Base-by-base conservation (phyloP, 1,140 invertebrate genomes). In the Pogonus chalceus region DNA sequence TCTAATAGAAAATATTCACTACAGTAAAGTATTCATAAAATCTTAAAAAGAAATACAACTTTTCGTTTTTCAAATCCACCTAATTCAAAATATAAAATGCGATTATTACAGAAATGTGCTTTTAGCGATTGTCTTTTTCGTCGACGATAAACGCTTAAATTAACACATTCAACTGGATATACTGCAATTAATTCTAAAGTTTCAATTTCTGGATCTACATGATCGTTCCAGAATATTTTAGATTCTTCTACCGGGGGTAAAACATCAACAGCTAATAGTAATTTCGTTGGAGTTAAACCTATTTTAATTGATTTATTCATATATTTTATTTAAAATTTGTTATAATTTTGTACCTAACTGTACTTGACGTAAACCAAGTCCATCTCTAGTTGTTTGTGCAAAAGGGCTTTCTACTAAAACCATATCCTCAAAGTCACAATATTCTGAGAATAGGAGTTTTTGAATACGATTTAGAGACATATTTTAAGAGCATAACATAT, bases 391-490 rank as follows among this genome's bases (percentile, higher is more conserved):
- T 0, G 77, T 81, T 65, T 83, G 76, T 7, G 75, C 76, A 61
- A 83, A 83, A 2, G 76, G 74, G 49, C 77, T 80, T 62, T 82
- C 80, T 22, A 82, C 69, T 50, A 82, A 60, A 23, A 83, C 71
- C 51, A 65, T 70, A 23, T 81, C 79, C 26, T 74, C 70, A 46
- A 80, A 76, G 51, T 80, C 75, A 23, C 68, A 66, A 58, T 79
- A 79, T 60, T 81, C 79, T n/a, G 76, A 75, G 35, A 72, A 68
- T 23, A 82, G 59, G 20, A 83, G 62, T 60, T 76, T 79, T 60
- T 76, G 72, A 35, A 82, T 77, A 55, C 77, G 70, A 55, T 74
- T 76, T 51, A 70, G 65, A 53, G 71, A 69, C 69, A 72, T 69
- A 50, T 2, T 20, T n/a, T n/a, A 46, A 26, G 39, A 47, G 56